phyloP scores from a whole-genome alignment of 2,888 invertebrate species.

The Bembecia ichneumoniformis region DNA sequence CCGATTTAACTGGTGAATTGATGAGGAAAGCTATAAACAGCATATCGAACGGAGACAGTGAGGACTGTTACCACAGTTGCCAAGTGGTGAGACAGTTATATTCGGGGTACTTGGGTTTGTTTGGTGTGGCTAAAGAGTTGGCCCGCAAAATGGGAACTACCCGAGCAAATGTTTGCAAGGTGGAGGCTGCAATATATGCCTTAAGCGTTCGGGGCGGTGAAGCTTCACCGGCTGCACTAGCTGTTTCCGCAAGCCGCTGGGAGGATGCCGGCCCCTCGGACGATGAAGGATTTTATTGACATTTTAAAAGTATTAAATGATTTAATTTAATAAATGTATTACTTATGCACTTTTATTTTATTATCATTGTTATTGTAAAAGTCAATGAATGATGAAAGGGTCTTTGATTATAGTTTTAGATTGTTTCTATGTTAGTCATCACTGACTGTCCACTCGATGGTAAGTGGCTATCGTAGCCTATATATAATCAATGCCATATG shows the following conservation, averaged over 20 bases:
- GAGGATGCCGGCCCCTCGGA: conserved; percentile 22
- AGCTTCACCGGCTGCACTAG: conserved; percentile 73
- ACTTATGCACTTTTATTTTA: background rate
- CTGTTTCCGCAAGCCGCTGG: background rate
- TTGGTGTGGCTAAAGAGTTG: conserved; percentile 66
- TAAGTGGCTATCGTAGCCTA: no score
- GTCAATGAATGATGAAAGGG: no score
- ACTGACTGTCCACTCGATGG: no score
- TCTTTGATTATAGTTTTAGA: no score
- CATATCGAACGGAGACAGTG: conserved; percentile 81
- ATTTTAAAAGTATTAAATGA: no score
- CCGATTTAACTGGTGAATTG: conserved; percentile 90
- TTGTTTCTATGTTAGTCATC: no score
- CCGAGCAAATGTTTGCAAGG: conserved; percentile 83
- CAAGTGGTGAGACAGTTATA: conserved; percentile 79
- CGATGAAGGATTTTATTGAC: conserved; percentile 48
- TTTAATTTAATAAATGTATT: no score
- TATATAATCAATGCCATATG: no score
- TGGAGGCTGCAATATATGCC: conserved; percentile 87
- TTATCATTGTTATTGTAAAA: no score
- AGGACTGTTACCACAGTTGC: conserved; percentile 80
- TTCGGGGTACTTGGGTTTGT: conserved; percentile 70
- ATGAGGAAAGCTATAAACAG: conserved; percentile 92
- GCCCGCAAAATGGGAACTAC: conserved; percentile 79
- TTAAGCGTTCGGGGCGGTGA: conserved; percentile 85